Conservation (phyloP, 2,797 vertebrate species). For the Heterohyrax brucei region DNA sequence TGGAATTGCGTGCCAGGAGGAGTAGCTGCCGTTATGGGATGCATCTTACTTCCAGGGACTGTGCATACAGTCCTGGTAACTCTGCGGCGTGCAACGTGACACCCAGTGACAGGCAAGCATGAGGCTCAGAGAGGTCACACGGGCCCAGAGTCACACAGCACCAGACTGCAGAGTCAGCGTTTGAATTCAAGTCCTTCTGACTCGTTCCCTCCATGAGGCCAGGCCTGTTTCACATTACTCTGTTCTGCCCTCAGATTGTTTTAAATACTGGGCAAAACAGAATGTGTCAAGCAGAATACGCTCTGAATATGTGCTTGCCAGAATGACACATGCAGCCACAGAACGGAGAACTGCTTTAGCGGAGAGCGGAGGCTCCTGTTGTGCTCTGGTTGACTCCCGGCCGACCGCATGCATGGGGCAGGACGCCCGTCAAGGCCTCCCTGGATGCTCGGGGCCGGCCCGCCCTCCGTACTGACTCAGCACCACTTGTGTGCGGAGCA, state of each 20-base stretch:
- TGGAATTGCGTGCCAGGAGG: neutral
- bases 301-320: neutral
- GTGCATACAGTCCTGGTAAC: neutral
- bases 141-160: constrained; percentile 6
- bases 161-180: neutral
- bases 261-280: neutral
- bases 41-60: neutral
- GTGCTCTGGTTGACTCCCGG: fast-evolving
- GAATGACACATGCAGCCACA: neutral
- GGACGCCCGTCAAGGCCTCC: fast-evolving
- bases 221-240: neutral
- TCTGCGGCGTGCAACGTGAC: too few species aligned
- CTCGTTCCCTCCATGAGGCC: neutral
- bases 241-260: neutral
- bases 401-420: neutral
- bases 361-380: neutral
- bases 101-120: neutral
- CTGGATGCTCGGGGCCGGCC: neutral
- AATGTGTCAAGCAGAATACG: neutral
- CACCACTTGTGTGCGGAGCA: neutral
- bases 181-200: neutral
- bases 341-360: neutral
- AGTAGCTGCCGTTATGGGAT: neutral
- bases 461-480: neutral
- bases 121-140: neutral